Evolutionary conservation across 1,140 invertebrate genomes (phyloP), one percentile per base, ranked within the genome.

Genomic region (Drosophila rufa): DNA sequence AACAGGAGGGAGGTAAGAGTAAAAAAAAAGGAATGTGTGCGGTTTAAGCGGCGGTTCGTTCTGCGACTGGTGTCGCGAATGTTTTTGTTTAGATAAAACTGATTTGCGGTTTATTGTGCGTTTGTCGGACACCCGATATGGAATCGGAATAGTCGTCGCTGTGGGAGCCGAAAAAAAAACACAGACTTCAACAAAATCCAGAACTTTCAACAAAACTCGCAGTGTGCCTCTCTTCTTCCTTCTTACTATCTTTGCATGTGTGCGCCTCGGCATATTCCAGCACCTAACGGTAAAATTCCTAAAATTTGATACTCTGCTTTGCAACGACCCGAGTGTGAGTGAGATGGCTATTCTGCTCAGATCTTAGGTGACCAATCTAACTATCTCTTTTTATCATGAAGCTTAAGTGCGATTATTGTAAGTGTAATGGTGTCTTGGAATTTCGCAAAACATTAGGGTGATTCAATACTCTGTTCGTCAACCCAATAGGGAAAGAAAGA

Each of bases 31-130:
- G 19, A 55, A 55, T 55, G 38, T 40, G 33, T 55, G 53, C 53
- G 53, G 53, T 55, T 22, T 55, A 55, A 55, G 36, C 51, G 33
- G 17, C 51, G 51, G 17, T 14, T 4, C 2, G n/a, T 7, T 51
- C 50, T 22, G 33, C 50, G 22, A 22, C 36, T 22, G 53, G 19
- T n/a, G 51, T 17, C 17, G 51, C 17, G 6, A 38, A 53, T 53
- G 51, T 55, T 55, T 55, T 55, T 55, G 53, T 55, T 55, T 55
- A 55, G 53, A 55, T 55, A 55, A 55, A 55, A 55, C 53, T 55
- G 36, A 55, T 55, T 55, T 40, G 53, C 19, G 53, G 53, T 55
- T 55, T 40, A 55, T 38, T 40, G 53, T 38, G 33, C 33, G 53
- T 40, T 40, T 14, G 19, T 55, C 19, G 38, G 53, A n/a, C 53